Evolutionary conservation across 2,797 vertebrate species (phyloP), one percentile per base, ranked within the genome.

Genomic region (Enteromius afrohamiltoni): DNA sequence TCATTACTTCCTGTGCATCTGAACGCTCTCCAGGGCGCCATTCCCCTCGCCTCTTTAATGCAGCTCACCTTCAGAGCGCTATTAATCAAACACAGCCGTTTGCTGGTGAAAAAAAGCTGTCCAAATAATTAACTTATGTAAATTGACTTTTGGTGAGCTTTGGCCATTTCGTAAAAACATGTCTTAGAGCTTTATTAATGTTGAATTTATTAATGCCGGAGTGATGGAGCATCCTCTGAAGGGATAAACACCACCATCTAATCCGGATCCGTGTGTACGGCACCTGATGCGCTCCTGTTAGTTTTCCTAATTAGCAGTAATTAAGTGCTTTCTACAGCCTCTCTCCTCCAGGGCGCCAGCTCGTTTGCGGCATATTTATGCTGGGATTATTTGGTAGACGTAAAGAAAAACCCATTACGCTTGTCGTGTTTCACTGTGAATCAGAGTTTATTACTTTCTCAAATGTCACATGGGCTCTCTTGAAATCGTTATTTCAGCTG

Each of bases 61-160:
- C 23, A 51, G 42, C 64, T 60, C 37, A 83, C 64, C 49, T 60
- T 31, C 17, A 11, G 69, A 68, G 10, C 49, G 0, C 49, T 64
- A 68, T 77, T 88, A 81, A 89, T 73, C 73, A 82, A 79, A 71
- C 77, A 71, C 78, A 17, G 79, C 79, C 82, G 51, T 79, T 90
- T 71, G 53, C 69, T 80, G 68, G 82, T 62, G 23, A 29, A 79
- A 83, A 83, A 81, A 87, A 84, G 87, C 88, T 90, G 89, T 90
- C 87, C 86, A 89, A 91, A 91, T 93, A 93, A 95, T 94, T 93
- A 93, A 88, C 92, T 92, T 92, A 93, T 87, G 93, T 89, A 93
- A 95, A 95, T 93, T 62, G 42, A 29, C 37, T 45, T 79, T 80
- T 53, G 83, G 86, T 86, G 53, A 86, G 68, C 82, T 85, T 91